Percentiles rank a stretch among this genome's conserved stretches.
These are phyloP conservation scores for Eurytoma californica DNA, from an alignment of 2,888 invertebrate species.

Conservation along the genomic window DNA sequence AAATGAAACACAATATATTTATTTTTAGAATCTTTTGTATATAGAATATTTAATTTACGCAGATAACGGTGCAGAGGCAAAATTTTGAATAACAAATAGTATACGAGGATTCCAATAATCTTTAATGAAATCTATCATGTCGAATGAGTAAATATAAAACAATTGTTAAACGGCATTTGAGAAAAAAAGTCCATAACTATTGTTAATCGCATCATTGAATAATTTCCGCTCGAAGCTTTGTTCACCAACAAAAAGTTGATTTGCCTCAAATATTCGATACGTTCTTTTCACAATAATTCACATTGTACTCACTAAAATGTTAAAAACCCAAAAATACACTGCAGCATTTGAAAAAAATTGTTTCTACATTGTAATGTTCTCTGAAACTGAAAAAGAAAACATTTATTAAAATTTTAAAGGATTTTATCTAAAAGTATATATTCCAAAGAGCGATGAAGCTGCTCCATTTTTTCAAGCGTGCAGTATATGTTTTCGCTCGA, in stretches of 20 bases:
- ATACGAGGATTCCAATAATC: constrained; percentile 17
- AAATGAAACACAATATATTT: constrained; percentile 2
- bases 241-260: background rate
- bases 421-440: no score
- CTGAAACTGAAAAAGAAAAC: no score
- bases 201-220: constrained; percentile 1
- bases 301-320: no score
- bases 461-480: no score
- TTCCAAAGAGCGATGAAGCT: no score
- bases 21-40: background rate
- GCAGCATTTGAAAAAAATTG: no score
- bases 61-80: background rate
- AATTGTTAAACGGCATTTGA: background rate
- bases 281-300: no score
- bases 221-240: constrained; percentile 21
- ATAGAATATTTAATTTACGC: constrained; percentile 12
- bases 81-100: constrained; percentile 35
- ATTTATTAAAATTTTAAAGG: no score
- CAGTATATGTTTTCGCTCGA: no score
- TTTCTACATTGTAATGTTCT: no score
- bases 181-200: background rate
- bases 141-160: background rate
- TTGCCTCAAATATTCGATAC: no score
- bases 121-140: constrained; percentile 4
- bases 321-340: no score